Evolutionary conservation across 2,113 vertebrate genomes (phyloP), one percentile per base, ranked within the genome.

Genomic region (Oryzias javanicus): DNA sequence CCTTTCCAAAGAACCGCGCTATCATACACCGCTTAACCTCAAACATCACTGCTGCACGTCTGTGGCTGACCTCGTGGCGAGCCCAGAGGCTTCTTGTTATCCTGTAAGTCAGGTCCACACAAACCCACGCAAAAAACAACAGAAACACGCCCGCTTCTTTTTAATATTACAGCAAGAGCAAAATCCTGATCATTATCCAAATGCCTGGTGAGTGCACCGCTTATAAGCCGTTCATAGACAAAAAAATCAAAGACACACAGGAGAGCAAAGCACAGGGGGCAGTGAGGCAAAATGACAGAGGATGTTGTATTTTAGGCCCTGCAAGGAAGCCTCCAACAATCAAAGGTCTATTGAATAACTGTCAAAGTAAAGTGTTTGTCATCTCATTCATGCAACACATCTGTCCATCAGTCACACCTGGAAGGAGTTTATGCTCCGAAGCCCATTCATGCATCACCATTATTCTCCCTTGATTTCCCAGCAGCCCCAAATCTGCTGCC

Each of bases 21-120:
- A 74, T 69, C 60, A 69, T 66, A 66, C 49, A 67, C 54, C 47
- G 19, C 76, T 86, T 84, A 85, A 79, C 82, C 82, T 82, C 70
- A 51, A 57, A 55, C 73, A 59, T 60, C 60, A 79, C 61, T 67
- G 70, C 66, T 64, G 61, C 68, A 57, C 50, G 8, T 81, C 74
- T 70, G 52, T 15, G 12, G 0, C 57, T 74, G 78, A 81, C 81
- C 74, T 72, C 66, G 17, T 8, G 14, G n/a, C 22, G 2, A 80
- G 80, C 78, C 74, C 17, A 60, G 49, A 60, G 42, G 53, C 72
- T 67, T 55, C 66, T 70, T 72, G 68, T 84, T 77, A 79, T 65
- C 65, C 64, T 46, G 46, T 64, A 58, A 67, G 55, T 49, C 62
- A 27, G 54, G 48, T 16, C 40, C 17, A n/a, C 35, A 16, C 27